Evolutionary conservation across 2,797 vertebrate genomes (phyloP), one percentile per base, ranked within the genome.

Genomic region (Corythornis leucogaster): DNA sequence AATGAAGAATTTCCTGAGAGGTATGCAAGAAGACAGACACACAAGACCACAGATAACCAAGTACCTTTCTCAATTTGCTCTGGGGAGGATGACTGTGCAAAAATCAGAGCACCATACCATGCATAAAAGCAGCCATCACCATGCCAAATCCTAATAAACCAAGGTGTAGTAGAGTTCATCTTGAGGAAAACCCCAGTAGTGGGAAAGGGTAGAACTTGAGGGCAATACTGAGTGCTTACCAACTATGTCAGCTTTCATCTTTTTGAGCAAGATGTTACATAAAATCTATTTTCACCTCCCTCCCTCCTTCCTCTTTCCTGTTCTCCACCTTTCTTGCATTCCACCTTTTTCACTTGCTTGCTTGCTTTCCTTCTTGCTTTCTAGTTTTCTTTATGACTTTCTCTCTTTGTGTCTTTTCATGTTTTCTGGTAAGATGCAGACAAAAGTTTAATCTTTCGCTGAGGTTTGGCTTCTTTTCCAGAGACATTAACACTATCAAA

Each of bases 271-370:
- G 58, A 74, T n/a, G 42, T 33, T 59, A 30, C 8, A 30, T 64
- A 6, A 48, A 86, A 16, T 30, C 13, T 11, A 30, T 45, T 46
- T 38, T 69, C 6, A 5, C 19, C 7, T 3, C 1, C 18, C n/a
- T 10, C 9, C 21, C 43, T 4, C 11, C 4, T 45, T 4, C 6
- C 2, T 8, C 51, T 11, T 30, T 30, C 21, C 6, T 17, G 13
- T 13, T 4, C 33, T 5, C 7, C 8, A 11, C 1, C 19, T 38
- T 7, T 9, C 22, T 53, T 28, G 9, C 33, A 10, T 24, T 24
- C 26, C 5, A 10, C 14, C 16, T 4, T 42, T 6, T 5, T 9
- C 2, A 6, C 6, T 9, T 2, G 1, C 3, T 30, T 12, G 13
- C 20, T n/a, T 14, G 9, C 5, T 24, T 7, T 18, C 14, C 5